Evolutionary conservation across 2,113 vertebrate species (phyloP), one percentile per base, ranked within the genome.

Genomic region (Melospiza georgiana): DNA sequence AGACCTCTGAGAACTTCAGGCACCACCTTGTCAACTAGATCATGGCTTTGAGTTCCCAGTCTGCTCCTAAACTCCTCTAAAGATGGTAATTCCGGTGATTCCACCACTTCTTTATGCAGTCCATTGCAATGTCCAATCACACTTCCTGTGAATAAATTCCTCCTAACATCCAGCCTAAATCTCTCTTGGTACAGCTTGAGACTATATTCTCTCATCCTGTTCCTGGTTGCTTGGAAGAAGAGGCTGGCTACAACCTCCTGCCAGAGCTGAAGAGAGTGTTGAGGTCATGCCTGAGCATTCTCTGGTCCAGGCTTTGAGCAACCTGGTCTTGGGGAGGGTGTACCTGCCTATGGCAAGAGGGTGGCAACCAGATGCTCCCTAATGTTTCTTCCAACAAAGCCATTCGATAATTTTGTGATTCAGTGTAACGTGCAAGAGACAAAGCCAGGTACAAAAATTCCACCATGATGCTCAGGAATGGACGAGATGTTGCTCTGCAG

Each of bases 381-480:
- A 28, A 6, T 33, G 44, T 28, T 73, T 73, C 14, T 31, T 51
- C 51, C 35, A 65, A 23, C 14, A 28, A 44, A 58, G 15, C 5
- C 44, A 51, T 67, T 59, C 44, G 44, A 23, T 7, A 27, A 23
- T 58, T 58, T 15, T 37, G 20, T 72, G 33, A 4, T n/a, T 49
- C 66, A 54, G 16, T 20, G 21, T 22, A 74, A 17, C 4, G 15
- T 69, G 24, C n/a, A 65, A 52, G 51, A 48, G 11, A 52, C 30
- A n/a, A 2, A 59, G 4, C 6, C 49, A 41, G 17, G 33, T 41
- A 46, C 25, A 71, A 30, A 65, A 58, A 46, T 39, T 22, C 27
- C 3, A 0, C 10, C 7, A 2, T 5, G 6, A 11, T 2, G 2
- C 21, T 74, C 55, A 51, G n/a, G 39, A 16, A 21, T 28, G 31